Evolutionary conservation across 1,140 invertebrate genomes (phyloP), one percentile per base, ranked within the genome.

Genomic region (Nephila pilipes): DNA sequence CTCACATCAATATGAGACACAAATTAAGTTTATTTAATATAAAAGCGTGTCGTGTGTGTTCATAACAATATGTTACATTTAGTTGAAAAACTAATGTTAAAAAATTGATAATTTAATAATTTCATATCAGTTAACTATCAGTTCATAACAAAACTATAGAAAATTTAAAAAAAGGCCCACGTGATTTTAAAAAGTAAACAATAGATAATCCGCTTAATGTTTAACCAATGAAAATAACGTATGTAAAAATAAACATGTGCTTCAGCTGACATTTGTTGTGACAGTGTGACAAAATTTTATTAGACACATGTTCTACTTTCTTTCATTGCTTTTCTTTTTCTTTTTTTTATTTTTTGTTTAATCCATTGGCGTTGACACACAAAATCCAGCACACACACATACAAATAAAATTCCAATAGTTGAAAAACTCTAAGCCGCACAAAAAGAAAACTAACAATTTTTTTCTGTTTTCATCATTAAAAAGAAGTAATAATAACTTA

Each of bases 331-430:
- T 75, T 36, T 75, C 14, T 32, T 75, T 5, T 32, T 32, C 36
- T 32, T 5, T 75, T 18, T 75, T 75, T 29, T 75, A 36, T 69
- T 32, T 75, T 16, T 32, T 75, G 32, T 75, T 75, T 75, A 75
- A 75, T 75, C 69, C 69, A 75, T 18, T 14, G 18, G 32, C 16
- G 69, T 12, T 32, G 69, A 36, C 32, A 75, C 69, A 75, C 69
- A 75, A 75, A 75, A 75, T 75, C 69, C 69, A 75, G 32, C 69
- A 46, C 46, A 75, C 2, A 75, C 63, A 75, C 69, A 75, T n/a
- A n/a, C 29, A 69, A 32, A 69, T 22, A 69, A 29, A 25, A 69
- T 69, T 32, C 65, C 65, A 75, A 32, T 18, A 75, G 25, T 75
- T 75, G 69, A 65, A 25, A 69, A 75, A 12, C 69, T 14, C 69